phyloP scores from a whole-genome alignment of 2,888 invertebrate genomes.

The Acrobasis consociella region DNA sequence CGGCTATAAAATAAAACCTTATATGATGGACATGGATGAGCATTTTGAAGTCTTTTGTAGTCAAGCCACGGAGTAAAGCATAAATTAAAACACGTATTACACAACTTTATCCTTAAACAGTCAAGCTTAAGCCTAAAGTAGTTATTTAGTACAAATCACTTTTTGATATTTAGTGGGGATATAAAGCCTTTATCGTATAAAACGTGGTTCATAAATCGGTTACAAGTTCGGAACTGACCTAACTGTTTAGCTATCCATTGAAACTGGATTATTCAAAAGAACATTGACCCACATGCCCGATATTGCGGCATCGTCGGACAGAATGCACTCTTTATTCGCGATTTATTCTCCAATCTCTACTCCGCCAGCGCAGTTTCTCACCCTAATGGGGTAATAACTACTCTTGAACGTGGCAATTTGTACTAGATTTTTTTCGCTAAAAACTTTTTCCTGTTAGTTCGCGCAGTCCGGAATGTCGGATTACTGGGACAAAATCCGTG shows the following conservation, averaged over 20 bases:
- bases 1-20: too few species aligned
- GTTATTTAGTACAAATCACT: too few species aligned
- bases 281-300: conserved; percentile 15
- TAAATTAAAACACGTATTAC: too few species aligned
- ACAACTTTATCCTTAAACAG: too few species aligned
- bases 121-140: too few species aligned
- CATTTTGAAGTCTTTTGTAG: too few species aligned
- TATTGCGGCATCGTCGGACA: conserved; percentile 24
- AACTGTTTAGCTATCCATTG: conserved; percentile 1
- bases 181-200: too few species aligned
- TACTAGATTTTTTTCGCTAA: conserved; percentile 57
- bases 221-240: neutral
- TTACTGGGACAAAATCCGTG: conserved; percentile 46
- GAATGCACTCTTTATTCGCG: conserved; percentile 43
- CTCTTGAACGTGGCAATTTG: conserved; percentile 65
- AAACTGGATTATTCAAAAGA: conserved; percentile 11
- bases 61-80: too few species aligned
- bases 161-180: too few species aligned
- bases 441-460: conserved; percentile 59
- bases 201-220: neutral
- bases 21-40: too few species aligned
- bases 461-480: conserved; percentile 47
- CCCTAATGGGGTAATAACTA: conserved; percentile 71
- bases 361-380: conserved; percentile 55
- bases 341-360: conserved; percentile 64